Percentiles rank a stretch among this genome's conserved stretches.
Conservation (phyloP, 2,113 vertebrate species). For the Lepisosteus oculatus region DNA sequence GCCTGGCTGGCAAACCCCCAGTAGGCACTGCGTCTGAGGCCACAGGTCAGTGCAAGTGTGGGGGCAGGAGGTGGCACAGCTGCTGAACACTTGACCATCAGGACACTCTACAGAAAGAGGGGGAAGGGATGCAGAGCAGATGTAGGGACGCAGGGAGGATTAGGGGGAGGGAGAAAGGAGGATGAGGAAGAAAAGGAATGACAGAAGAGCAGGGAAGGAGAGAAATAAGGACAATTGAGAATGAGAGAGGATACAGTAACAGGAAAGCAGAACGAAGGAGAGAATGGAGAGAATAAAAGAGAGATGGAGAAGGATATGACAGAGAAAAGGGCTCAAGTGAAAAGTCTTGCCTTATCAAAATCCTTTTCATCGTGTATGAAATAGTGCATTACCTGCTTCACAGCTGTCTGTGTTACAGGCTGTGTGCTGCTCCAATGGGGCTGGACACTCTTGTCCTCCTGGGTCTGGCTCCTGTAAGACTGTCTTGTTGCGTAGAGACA, state of each 20-base stretch:
- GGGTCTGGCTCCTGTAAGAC: constrained; percentile 46
- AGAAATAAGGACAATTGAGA: too few relatives aligned
- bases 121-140: too few relatives aligned
- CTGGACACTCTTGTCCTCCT: constrained; percentile 50
- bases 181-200: too few relatives aligned
- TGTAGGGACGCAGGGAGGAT: too few relatives aligned
- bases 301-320: too few relatives aligned
- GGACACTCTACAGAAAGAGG: constrained; percentile 65
- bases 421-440: constrained; percentile 60
- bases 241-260: too few relatives aligned
- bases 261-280: too few relatives aligned
- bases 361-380: constrained; percentile 1
- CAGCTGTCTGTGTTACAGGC: constrained; percentile 73
- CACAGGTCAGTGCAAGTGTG: constrained; percentile 71
- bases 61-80: constrained; percentile 71
- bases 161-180: too few relatives aligned
- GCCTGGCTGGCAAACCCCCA: constrained; percentile 53
- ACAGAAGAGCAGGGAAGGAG: too few relatives aligned
- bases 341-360: too few relatives aligned
- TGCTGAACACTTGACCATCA: constrained; percentile 52
- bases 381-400: constrained; percentile 55
- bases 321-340: too few relatives aligned
- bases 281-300: too few relatives aligned
- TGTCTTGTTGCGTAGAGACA: constrained; percentile 56
- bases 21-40: constrained; percentile 64